phyloP scores from a whole-genome alignment of 2,888 invertebrate genomes.

The Phyllotreta striolata region DNA sequence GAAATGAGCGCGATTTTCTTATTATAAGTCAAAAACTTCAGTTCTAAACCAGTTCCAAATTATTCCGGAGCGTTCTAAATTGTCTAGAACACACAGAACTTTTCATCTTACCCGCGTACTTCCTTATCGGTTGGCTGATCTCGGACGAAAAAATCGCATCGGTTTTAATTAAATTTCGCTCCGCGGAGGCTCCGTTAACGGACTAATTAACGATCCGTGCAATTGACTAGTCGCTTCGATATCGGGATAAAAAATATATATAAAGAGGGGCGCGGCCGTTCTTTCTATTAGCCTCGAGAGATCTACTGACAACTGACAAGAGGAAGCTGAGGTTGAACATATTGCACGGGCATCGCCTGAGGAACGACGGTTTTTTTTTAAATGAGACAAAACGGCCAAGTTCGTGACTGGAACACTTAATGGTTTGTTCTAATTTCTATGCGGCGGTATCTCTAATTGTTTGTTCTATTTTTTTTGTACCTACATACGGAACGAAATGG shows the following conservation, averaged over 20 bases:
- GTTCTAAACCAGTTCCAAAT: no score
- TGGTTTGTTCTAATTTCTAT: conserved; percentile 53
- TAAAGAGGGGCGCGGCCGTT: conserved; percentile 42
- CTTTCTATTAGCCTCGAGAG: conserved; percentile 20
- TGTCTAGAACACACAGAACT: no score
- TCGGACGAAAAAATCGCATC: no score
- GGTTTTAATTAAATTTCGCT: no score
- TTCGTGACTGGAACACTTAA: conserved; percentile 56
- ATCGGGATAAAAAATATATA: not conserved
- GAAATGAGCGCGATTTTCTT: no score
- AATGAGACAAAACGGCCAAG: conserved; percentile 37
- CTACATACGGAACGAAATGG: no score
- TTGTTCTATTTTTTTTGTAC: not conserved
- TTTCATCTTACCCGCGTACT: no score
- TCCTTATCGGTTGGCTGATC: no score
- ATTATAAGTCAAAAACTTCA: no score
- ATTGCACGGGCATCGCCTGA: conserved; percentile 8
- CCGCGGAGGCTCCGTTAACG: no score
- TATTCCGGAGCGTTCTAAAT: no score
- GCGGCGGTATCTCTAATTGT: conserved; percentile 34
- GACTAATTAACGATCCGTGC: no score
- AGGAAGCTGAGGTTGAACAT: conserved; percentile 22
- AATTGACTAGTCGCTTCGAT: not conserved
- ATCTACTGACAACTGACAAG: conserved; percentile 44
- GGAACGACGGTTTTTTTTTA: conserved; percentile 1